A percentile compares a stretch with the other conserved stretches of the same genome.
Conservation (phyloP, 2,888 invertebrate genomes). For the Nomada fabriciana region DNA sequence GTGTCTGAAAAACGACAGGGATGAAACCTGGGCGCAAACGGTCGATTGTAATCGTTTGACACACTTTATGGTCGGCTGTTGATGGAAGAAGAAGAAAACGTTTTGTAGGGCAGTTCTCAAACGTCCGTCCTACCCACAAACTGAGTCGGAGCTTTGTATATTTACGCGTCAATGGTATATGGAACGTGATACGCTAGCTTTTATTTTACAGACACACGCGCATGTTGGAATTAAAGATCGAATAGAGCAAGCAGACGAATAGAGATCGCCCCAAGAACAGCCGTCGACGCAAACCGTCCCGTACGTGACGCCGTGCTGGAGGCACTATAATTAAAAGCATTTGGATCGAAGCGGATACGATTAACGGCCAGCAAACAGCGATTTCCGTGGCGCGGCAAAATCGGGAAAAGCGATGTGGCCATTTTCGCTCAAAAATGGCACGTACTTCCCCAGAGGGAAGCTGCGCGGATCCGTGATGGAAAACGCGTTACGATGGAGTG, state of each 20-base stretch:
- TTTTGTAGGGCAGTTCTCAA: slow-evolving; percentile 13
- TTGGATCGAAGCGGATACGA: slow-evolving; percentile 52
- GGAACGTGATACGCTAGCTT: not conserved
- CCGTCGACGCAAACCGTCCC: not conserved
- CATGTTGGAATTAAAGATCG: not conserved
- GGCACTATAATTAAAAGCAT: slow-evolving; percentile 55
- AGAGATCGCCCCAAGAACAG: not conserved
- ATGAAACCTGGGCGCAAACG: not conserved
- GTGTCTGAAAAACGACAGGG: not conserved
- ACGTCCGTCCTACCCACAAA: not conserved
- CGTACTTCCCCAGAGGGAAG: slow-evolving; percentile 57
- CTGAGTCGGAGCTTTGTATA: not conserved
- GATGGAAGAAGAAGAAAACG: slow-evolving; percentile 20
- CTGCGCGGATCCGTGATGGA: slow-evolving; percentile 68
- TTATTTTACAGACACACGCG: not conserved
- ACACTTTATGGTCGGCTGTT: slow-evolving; percentile 10
- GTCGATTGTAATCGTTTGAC: slow-evolving; percentile 34
- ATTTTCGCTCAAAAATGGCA: slow-evolving; percentile 69
- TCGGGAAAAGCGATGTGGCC: slow-evolving; percentile 60
- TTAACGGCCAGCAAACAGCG: slow-evolving; percentile 64
- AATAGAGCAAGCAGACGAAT: not conserved
- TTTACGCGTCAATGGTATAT: not conserved
- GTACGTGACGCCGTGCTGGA: slow-evolving; percentile 3
- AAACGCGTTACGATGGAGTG: slow-evolving; percentile 76
- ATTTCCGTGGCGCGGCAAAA: slow-evolving; percentile 41